Conservation (phyloP, 2,113 vertebrate genomes). For the Hystrix cristata region DNA sequence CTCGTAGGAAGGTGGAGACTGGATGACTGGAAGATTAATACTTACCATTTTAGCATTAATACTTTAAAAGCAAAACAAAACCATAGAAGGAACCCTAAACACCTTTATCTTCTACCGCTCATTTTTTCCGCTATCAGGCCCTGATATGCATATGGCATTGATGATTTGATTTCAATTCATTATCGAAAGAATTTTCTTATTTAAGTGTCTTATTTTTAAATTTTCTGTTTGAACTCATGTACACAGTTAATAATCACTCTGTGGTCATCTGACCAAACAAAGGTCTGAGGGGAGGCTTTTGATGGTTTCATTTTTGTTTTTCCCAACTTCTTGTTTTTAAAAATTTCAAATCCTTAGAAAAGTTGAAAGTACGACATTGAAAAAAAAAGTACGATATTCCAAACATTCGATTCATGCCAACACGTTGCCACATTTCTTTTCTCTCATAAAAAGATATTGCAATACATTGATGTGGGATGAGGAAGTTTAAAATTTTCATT, state of each 20-base stretch:
- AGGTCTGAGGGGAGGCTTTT: not conserved
- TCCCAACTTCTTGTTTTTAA: slow-evolving; percentile 16
- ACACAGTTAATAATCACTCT: not conserved
- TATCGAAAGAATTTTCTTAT: slow-evolving; percentile 47
- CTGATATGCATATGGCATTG: not conserved
- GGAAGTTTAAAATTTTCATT: not conserved
- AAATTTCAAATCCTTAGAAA: slow-evolving; percentile 4
- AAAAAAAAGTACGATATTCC: not conserved
- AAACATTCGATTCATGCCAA: not conserved
- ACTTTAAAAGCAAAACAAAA: not conserved
- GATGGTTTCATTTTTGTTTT: not conserved
- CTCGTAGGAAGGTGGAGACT: not conserved
- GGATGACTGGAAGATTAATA: not conserved
- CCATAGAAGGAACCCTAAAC: not conserved
- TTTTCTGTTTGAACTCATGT: not conserved
- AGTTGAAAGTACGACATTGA: not conserved
- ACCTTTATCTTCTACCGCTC: not conserved
- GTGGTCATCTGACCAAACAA: not conserved
- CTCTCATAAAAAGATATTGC: not conserved
- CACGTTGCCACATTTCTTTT: not conserved
- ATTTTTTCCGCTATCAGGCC: not conserved
- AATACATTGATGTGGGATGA: not conserved
- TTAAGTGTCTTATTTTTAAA: not conserved
- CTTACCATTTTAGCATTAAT: slow-evolving; percentile 4
- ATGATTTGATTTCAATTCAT: not conserved